phyloP scores from a whole-genome alignment of 2,888 invertebrate genomes.

The Prosopocoilus inquinatus region DNA sequence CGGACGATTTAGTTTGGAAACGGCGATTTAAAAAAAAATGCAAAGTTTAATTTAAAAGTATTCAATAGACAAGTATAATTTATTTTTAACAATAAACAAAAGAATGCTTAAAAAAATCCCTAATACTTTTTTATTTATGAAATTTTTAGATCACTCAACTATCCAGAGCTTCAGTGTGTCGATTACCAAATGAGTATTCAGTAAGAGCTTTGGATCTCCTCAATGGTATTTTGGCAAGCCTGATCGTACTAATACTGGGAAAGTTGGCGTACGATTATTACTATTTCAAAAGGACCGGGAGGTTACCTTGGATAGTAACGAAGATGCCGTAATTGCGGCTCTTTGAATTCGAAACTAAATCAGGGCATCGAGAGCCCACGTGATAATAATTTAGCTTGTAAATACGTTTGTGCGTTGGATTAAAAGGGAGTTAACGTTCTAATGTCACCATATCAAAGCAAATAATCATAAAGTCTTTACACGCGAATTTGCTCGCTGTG shows the following conservation, averaged over 20 bases:
- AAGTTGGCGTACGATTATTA: conserved; percentile 82
- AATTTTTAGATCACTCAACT: conserved; percentile 67
- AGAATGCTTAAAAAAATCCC: background rate
- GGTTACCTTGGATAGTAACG: conserved; percentile 80
- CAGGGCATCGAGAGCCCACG: too few species aligned
- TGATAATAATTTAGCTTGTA: too few species aligned
- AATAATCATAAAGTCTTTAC: too few species aligned
- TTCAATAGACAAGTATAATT: background rate
- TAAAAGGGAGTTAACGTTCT: too few species aligned
- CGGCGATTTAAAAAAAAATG: too few species aligned
- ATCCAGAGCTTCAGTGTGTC: conserved; percentile 68
- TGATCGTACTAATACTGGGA: conserved; percentile 70
- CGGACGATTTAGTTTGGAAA: too few species aligned
- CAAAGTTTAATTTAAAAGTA: too few species aligned
- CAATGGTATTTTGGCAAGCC: conserved; percentile 64
- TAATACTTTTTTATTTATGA: conserved; percentile 31
- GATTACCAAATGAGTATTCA: conserved; percentile 53
- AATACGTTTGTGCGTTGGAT: too few species aligned
- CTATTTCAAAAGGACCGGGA: conserved; percentile 73
- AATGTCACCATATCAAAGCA: too few species aligned
- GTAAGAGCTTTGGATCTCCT: conserved; percentile 71
- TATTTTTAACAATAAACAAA: background rate
- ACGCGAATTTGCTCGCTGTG: too few species aligned
- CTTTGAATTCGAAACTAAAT: background rate
- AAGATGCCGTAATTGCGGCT: conserved; percentile 62